phyloP scores from a whole-genome alignment of 2,888 invertebrate genomes.

The Harpalus rubripes region DNA sequence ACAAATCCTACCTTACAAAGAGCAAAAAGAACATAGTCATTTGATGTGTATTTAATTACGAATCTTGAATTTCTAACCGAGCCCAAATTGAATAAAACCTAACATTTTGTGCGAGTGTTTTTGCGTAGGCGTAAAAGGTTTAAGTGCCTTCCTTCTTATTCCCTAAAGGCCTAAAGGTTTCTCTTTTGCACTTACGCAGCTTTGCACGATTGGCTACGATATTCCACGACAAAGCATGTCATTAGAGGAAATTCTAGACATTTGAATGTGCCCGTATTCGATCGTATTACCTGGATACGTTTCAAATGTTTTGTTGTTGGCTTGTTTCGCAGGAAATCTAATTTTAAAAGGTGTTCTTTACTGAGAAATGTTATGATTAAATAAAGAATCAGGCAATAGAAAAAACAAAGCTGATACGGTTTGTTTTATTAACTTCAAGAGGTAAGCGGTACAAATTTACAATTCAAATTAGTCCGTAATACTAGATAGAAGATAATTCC shows the following conservation, averaged over 20 bases:
- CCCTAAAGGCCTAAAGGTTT: not conserved
- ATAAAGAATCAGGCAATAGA: not conserved
- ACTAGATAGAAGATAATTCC: too few relatives aligned
- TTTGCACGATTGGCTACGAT: slow-evolving; percentile 15
- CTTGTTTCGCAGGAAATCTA: slow-evolving; percentile 7
- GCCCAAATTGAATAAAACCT: slow-evolving; percentile 33
- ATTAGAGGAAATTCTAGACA: slow-evolving; percentile 36
- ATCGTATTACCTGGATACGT: slow-evolving; percentile 16
- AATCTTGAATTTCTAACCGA: slow-evolving; percentile 22
- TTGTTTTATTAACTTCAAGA: too few relatives aligned
- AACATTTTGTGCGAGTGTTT: slow-evolving; percentile 33
- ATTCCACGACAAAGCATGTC: not conserved
- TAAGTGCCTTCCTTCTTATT: slow-evolving; percentile 13
- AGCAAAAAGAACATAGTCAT: slow-evolving; percentile 25
- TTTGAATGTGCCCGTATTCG: slow-evolving; percentile 37
- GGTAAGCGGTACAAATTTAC: too few relatives aligned
- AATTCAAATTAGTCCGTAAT: too few relatives aligned
- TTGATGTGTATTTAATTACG: slow-evolving; percentile 43
- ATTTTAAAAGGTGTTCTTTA: not conserved
- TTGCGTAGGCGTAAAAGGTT: slow-evolving; percentile 42
- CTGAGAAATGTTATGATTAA: not conserved
- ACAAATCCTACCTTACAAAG: not conserved
- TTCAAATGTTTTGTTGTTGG: slow-evolving; percentile 28
- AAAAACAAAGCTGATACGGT: too few relatives aligned
- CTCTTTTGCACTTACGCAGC: slow-evolving; percentile 15